phyloP scores from a whole-genome alignment of 2,113 vertebrate species.

The Hippocampus guttulatus region DNA sequence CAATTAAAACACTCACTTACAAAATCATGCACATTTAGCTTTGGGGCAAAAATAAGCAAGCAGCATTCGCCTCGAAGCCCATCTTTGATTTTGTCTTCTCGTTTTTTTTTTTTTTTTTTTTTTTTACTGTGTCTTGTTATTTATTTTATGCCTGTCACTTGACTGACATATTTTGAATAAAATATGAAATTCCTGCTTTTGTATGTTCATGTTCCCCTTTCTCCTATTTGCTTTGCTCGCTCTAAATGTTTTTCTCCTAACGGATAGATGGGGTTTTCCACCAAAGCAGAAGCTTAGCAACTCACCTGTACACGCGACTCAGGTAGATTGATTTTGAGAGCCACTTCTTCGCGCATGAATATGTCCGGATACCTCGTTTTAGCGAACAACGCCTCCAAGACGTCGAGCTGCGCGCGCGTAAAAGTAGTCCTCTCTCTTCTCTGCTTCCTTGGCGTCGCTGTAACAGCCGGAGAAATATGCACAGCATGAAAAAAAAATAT shows the following conservation, averaged over 20 bases:
- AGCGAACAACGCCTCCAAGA: slow-evolving; percentile 92
- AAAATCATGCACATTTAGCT: not conserved
- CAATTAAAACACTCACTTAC: not conserved
- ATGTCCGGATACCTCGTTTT: slow-evolving; percentile 98
- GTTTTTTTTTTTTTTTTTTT: not conserved
- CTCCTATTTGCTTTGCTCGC: not conserved
- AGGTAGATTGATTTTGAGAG: slow-evolving; percentile 95
- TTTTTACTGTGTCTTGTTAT: not conserved
- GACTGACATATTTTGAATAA: not conserved
- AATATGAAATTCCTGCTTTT: not conserved
- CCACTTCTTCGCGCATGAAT: slow-evolving; percentile 98
- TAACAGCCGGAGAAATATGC: slow-evolving; percentile 27
- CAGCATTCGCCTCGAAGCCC: not conserved
- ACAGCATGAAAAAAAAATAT: not conserved
- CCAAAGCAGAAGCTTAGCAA: not conserved
- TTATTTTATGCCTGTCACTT: not conserved
- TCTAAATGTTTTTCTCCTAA: not conserved
- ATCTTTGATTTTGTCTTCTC: not conserved
- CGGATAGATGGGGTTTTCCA: not conserved
- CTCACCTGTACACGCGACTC: slow-evolving; percentile 94
- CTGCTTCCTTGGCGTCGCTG: slow-evolving; percentile 96
- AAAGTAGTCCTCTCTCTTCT: slow-evolving; percentile 95
- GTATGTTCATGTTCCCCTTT: not conserved
- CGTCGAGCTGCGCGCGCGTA: slow-evolving; percentile 91
- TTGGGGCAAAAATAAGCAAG: too few relatives aligned